Evolutionary conservation across 2,113 vertebrate species (phyloP), one percentile per base, ranked within the genome.

Genomic region (Naja naja): DNA sequence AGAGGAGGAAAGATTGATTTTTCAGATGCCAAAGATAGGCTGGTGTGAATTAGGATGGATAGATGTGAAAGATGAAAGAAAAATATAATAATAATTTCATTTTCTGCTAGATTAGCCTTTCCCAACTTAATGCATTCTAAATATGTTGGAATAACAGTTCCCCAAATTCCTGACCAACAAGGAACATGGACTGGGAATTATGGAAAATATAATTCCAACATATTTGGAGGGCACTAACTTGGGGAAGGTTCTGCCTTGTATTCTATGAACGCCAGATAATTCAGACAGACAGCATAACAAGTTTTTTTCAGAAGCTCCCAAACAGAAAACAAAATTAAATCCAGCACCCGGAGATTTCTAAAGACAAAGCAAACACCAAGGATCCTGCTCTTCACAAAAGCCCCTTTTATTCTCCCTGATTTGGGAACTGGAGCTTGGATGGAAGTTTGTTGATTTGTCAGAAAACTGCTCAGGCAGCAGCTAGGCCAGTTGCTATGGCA

Each of bases 401-500:
- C 43, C 27, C 34, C 56, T 88, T 89, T 69, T 69, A 27, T 87
- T 49, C 49, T 49, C 85, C 58, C 14, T n/a, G 58, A 64, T 43
- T 81, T 81, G 74, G 74, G 34, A 81, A 81, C 74, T 47, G 34
- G 92, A 54, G 81, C 81, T 85, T 22, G n/a, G 89, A 85, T 53
- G 45, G 85, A 91, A 74, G 49, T 88, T 55, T 93, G 92, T 91
- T 5, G 85, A 90, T 90, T 55, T 74, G 56, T 88, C 92, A 87
- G 64, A 60, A 58, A 93, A 64, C 47, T 3, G 49, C 47, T 53
- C 55, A 30, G n/a, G 23, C 45, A 22, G 56, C 16, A 43, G 47
- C 85, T 87, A 87, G 89, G 90, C 85, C 34, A 20, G 90, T 93
- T 45, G n/a, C 92, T 39, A 93, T 87, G 85, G 56, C 56, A 93